Conservation (phyloP, 2,888 invertebrate species). For the Leucozona laternaria region DNA sequence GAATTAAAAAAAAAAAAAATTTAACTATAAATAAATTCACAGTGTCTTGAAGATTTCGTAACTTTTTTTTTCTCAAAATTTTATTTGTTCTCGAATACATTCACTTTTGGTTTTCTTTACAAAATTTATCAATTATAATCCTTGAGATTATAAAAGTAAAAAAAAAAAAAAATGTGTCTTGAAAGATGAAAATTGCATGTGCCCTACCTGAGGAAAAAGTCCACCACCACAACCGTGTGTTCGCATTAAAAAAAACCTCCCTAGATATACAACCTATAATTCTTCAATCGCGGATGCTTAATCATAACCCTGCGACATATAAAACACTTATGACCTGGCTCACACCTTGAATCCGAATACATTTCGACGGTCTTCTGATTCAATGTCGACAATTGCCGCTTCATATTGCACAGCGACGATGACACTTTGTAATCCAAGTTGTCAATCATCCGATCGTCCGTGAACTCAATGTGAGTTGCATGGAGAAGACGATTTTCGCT, state of each 20-base stretch:
- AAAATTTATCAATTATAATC: slow-evolving; percentile 51
- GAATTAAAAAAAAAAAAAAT: neutral
- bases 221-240: slow-evolving; percentile 6
- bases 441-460: slow-evolving; percentile 83
- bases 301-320: slow-evolving; percentile 82
- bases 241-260: neutral
- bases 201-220: slow-evolving; percentile 21
- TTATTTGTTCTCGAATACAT: slow-evolving; percentile 32
- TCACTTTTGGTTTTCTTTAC: slow-evolving; percentile 27
- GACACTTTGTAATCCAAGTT: slow-evolving; percentile 83
- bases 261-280: slow-evolving; percentile 77
- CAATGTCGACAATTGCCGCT: slow-evolving; percentile 82
- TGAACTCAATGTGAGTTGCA: slow-evolving; percentile 81
- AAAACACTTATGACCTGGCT: slow-evolving; percentile 82
- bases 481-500: slow-evolving; percentile 80
- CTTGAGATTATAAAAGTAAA: slow-evolving; percentile 23
- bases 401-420: slow-evolving; percentile 82
- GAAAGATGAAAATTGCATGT: slow-evolving; percentile 26
- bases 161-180: slow-evolving; percentile 10
- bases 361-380: slow-evolving; percentile 82
- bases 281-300: slow-evolving; percentile 82
- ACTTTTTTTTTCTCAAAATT: slow-evolving; percentile 44
- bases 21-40: slow-evolving; percentile 62
- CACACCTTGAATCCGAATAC: slow-evolving; percentile 84
- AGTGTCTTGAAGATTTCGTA: slow-evolving; percentile 62